phyloP scores from a whole-genome alignment of 2,113 vertebrate genomes.

The Condylura cristata region DNA sequence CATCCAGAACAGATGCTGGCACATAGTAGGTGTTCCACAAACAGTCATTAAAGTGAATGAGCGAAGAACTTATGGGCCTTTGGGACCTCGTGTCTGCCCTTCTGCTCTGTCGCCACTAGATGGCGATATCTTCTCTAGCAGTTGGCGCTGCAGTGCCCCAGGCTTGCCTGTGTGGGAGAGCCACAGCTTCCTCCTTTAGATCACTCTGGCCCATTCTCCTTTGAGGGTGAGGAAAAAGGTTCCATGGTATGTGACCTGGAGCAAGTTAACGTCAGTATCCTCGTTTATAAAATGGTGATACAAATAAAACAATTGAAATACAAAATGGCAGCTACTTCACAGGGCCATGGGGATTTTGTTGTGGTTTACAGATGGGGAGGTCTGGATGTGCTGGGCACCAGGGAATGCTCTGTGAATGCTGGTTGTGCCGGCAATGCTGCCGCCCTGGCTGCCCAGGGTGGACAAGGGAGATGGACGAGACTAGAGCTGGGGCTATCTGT shows the following conservation, averaged over 20 bases:
- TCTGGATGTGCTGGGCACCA: neutral
- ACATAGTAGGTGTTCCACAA: neutral
- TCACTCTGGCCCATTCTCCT: neutral
- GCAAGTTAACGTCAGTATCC: neutral
- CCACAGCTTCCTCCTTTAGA: neutral
- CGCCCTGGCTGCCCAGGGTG: accelerated
- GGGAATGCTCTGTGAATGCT: accelerated
- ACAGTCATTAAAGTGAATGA: neutral
- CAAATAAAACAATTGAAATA: neutral
- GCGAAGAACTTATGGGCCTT: neutral
- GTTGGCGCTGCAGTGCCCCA: neutral
- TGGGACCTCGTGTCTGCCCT: neutral
- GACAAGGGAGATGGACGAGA: neutral
- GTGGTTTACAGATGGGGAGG: neutral
- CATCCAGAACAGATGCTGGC: neutral
- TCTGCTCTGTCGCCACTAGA: neutral
- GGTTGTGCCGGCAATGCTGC: neutral
- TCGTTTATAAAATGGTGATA: neutral
- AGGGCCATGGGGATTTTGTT: accelerated
- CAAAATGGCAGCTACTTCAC: neutral
- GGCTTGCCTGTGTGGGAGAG: neutral
- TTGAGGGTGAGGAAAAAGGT: neutral
- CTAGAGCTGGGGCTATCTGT: neutral
- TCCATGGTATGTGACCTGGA: neutral
- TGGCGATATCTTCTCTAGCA: neutral